A percentile compares a stretch with the other conserved stretches of the same genome.
Evolutionary conservation across 1,140 invertebrate genomes (phyloP).

Genomic region (Bombyx mandarina): DNA sequence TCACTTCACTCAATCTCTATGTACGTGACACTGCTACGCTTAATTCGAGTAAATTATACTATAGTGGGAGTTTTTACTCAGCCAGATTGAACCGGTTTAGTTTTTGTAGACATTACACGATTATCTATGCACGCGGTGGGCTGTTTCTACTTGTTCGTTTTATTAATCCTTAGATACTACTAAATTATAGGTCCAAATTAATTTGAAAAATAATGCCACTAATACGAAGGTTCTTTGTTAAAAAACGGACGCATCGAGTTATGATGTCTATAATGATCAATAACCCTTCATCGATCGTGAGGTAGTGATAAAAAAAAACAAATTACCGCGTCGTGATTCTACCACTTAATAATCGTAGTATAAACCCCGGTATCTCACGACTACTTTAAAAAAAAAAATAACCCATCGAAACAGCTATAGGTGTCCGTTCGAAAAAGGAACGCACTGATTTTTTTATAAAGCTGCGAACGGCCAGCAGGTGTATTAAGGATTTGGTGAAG

Average conservation of each 20-base stretch:
- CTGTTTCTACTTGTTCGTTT: constrained; percentile 16
- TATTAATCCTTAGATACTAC: not conserved
- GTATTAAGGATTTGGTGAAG: constrained; percentile 62
- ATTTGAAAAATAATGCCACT: constrained; percentile 30
- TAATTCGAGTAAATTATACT: constrained; percentile 49
- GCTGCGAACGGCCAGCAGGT: constrained; percentile 66
- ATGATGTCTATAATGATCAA: constrained; percentile 57
- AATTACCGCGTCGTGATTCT: constrained; percentile 52
- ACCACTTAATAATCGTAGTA: constrained; percentile 61
- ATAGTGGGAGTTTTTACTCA: constrained; percentile 30
- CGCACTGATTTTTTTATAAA: constrained; percentile 62
- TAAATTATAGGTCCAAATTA: constrained; percentile 22
- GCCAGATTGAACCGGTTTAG: constrained; percentile 13
- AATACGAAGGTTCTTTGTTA: constrained; percentile 32
- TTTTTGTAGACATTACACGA: constrained; percentile 28
- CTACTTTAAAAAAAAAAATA: constrained; percentile 57
- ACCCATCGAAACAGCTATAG: constrained; percentile 35
- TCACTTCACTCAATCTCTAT: constrained; percentile 20
- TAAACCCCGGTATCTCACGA: constrained; percentile 54
- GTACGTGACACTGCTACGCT: constrained; percentile 49
- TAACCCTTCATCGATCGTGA: constrained; percentile 51
- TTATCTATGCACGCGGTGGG: constrained; percentile 48
- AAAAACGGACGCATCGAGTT: constrained; percentile 30
- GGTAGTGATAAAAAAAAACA: constrained; percentile 33
- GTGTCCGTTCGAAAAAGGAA: constrained; percentile 49